These are phyloP conservation scores for Acrocephalus scirpaceus DNA, from an alignment of 2,797 vertebrate species.

Conservation along the genomic window DNA sequence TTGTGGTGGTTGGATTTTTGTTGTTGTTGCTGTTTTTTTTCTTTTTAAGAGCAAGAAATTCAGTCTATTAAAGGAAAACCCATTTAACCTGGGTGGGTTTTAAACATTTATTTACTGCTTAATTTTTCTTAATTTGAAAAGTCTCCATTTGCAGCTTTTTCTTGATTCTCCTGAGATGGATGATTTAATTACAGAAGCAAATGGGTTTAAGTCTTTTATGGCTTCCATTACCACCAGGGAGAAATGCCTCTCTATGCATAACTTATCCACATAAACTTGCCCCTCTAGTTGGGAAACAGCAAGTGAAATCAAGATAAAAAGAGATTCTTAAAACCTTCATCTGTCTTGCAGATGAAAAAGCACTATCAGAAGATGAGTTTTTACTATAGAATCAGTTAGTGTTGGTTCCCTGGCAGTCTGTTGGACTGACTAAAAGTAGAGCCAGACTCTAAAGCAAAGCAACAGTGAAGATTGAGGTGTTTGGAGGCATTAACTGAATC, in stretches of 20 bases:
- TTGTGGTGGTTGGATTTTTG: not conserved
- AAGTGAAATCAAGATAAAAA: not conserved
- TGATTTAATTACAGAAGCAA: slow-evolving; percentile 17
- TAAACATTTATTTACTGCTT: not conserved
- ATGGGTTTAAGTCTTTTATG: not conserved
- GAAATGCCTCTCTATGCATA: not conserved
- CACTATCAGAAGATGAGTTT: not conserved
- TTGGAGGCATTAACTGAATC: slow-evolving; percentile 44
- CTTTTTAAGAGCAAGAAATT: not conserved
- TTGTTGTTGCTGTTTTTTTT: not conserved
- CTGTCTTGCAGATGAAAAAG: not conserved
- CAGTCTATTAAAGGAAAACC: not conserved
- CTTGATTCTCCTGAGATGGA: not conserved
- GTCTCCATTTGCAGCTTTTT: not conserved
- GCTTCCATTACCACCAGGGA: not conserved
- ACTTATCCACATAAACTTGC: not conserved
- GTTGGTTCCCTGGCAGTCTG: not conserved
- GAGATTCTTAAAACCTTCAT: not conserved
- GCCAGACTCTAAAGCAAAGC: not conserved
- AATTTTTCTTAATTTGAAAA: slow-evolving; percentile 5
- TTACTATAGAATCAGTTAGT: not conserved
- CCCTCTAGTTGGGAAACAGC: not conserved
- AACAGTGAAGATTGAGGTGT: not conserved
- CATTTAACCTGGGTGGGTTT: not conserved
- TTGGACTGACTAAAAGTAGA: not conserved